Conservation (phyloP, 2,797 vertebrate species). For the Trematomus bernacchii region DNA sequence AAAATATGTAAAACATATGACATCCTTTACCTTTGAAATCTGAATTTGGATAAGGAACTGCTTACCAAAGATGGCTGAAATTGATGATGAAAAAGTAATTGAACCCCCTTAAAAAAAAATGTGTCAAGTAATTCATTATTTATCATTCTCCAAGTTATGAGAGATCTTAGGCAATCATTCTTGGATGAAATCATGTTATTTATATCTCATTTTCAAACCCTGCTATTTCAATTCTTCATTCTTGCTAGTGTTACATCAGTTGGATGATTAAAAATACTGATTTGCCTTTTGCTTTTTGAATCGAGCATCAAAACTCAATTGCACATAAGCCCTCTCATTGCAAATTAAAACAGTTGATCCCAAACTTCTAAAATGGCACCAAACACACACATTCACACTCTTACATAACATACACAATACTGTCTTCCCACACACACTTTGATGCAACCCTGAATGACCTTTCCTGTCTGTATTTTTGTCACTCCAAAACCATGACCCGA, state of each 20-base stretch:
- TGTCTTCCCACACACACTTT: conserved; percentile 14
- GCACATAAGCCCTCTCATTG: conserved; percentile 6
- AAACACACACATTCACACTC: conserved; percentile 17
- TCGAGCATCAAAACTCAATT: not conserved
- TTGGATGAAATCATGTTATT: not conserved
- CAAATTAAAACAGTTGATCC: conserved; percentile 20
- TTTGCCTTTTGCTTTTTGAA: not conserved
- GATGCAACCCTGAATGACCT: conserved; percentile 16
- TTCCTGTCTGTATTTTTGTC: conserved; percentile 5
- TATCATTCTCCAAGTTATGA: not conserved
- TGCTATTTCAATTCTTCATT: not conserved
- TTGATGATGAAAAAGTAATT: not conserved
- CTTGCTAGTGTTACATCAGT: not conserved
- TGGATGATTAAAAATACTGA: conserved; percentile 12
- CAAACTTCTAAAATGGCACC: conserved; percentile 3
- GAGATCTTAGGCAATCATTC: not conserved
- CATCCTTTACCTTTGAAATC: not conserved
- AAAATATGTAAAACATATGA: not conserved
- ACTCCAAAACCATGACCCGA: conserved; percentile 14
- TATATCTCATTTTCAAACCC: not conserved
- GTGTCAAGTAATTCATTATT: not conserved
- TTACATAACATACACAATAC: not conserved
- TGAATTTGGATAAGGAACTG: not conserved
- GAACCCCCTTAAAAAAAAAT: not conserved
- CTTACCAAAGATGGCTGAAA: not conserved